A percentile compares a stretch with the other conserved stretches of the same genome.
phyloP scores from a whole-genome alignment of 2,797 vertebrate species.

The Xyrichtys novacula region DNA sequence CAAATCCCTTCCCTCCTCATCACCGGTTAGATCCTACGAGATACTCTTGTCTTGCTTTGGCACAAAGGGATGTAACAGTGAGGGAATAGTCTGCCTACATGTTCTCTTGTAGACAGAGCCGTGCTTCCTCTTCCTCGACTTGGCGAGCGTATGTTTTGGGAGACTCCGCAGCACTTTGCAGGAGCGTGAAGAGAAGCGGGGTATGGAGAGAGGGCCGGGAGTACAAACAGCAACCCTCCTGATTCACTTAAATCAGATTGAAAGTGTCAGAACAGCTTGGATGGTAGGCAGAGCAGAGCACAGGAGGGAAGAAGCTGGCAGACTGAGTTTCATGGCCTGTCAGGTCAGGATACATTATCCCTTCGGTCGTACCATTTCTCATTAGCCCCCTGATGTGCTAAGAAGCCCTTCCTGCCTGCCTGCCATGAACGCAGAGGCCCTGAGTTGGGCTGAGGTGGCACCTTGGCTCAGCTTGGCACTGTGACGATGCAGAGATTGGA shows the following conservation, averaged over 20 bases:
- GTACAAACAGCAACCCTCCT: slow-evolving; percentile 50
- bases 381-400: slow-evolving; percentile 79
- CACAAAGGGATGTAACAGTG: slow-evolving; percentile 20
- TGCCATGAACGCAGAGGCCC: slow-evolving; percentile 31
- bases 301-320: slow-evolving; percentile 44
- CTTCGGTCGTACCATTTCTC: slow-evolving; percentile 72
- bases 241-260: slow-evolving; percentile 72
- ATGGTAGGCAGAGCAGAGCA: slow-evolving; percentile 56
- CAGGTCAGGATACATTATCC: slow-evolving; percentile 71
- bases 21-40: slow-evolving; percentile 55
- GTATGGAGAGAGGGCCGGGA: slow-evolving; percentile 27
- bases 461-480: slow-evolving; percentile 33
- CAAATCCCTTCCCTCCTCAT: slow-evolving; percentile 63
- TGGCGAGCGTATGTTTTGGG: slow-evolving; percentile 18
- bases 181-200: slow-evolving; percentile 10
- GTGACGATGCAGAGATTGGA: slow-evolving; percentile 33
- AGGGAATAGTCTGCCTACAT: slow-evolving; percentile 21
- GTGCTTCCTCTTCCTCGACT: slow-evolving; percentile 14
- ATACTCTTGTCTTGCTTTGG: slow-evolving; percentile 43
- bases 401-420: slow-evolving; percentile 45
- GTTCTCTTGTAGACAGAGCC: slow-evolving; percentile 13
- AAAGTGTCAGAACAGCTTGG: slow-evolving; percentile 70
- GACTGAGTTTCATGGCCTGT: slow-evolving; percentile 69
- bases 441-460: slow-evolving; percentile 36
- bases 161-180: slow-evolving; percentile 30